phyloP scores from a whole-genome alignment of 2,113 vertebrate species.

The Hystrix brachyura region DNA sequence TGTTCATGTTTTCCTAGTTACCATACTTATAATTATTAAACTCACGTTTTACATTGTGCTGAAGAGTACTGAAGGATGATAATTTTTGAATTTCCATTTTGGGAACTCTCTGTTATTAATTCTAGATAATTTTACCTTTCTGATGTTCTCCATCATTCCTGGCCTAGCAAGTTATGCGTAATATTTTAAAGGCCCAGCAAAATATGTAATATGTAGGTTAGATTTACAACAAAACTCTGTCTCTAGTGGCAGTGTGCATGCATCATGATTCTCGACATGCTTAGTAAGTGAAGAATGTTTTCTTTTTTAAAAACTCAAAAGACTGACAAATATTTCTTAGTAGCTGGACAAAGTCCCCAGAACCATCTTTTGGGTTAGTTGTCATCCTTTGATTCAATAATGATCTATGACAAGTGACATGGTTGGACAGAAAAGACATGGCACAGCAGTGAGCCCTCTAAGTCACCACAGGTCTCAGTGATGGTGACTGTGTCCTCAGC shows the following conservation, averaged over 20 bases:
- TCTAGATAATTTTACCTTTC: not conserved
- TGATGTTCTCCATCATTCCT: not conserved
- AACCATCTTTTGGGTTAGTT: not conserved
- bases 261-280: constrained; percentile 5
- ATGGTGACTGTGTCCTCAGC: not conserved
- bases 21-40: not conserved
- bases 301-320: not conserved
- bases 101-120: not conserved
- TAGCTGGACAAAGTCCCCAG: not conserved
- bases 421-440: not conserved
- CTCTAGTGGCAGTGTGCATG: not conserved
- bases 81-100: not conserved
- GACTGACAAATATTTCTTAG: not conserved
- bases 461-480: not conserved
- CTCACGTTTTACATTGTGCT: not conserved
- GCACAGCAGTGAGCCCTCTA: not conserved
- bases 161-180: not conserved
- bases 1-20: not conserved
- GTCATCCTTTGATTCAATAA: not conserved
- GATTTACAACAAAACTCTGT: constrained; percentile 29
- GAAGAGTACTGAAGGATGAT: not conserved
- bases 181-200: not conserved
- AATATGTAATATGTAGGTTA: not conserved
- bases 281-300: constrained; percentile 32
- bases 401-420: not conserved